Evolutionary conservation across 1,140 invertebrate species (phyloP), one percentile per base, ranked within the genome.

Genomic region (Chelonus insularis): DNA sequence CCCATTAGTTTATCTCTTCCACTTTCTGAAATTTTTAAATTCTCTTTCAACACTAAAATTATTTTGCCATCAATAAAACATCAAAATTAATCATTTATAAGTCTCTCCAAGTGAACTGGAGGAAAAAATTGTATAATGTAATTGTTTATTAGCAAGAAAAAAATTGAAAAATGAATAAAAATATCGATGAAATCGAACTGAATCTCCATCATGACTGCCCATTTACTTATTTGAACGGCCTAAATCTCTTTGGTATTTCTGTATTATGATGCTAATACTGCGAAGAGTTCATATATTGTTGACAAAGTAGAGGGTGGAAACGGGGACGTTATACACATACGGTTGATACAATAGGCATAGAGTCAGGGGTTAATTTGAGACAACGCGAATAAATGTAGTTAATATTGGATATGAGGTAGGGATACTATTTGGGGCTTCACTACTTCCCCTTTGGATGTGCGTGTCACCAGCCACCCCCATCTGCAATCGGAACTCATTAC

Each of bases 331-430:
- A 68, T 43, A 63, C 68, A 68, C 72, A 71, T 69, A 72, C 72
- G 66, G 67, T 71, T 64, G 64, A 45, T 76, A 73, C 72, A 76
- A 77, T 72, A 51, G 64, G 32, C 55, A 43, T 43, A 67, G 67
- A 78, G 74, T 77, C 72, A 72, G 70, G 73, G 75, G 76, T 76
- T 79, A 79, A 79, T 79, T 76, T 73, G 72, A 77, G 68, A 74
- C 73, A 75, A 72, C 70, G 72, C 69, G 73, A 73, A 78, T 78
- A 77, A 77, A 75, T 77, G 76, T 76, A 78, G 72, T 78, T 78
- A 78, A 78, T 78, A 78, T 75, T 72, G 70, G 74, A 74, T 75
- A 77, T 70, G 68, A 70, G 68, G 70, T 67, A 20, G 50, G 21
- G 29, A 45, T 32, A 14, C 56, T 23, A 48, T 58, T 58, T 37